Conservation (phyloP, 2,113 vertebrate species). For the Anolis carolinensis region DNA sequence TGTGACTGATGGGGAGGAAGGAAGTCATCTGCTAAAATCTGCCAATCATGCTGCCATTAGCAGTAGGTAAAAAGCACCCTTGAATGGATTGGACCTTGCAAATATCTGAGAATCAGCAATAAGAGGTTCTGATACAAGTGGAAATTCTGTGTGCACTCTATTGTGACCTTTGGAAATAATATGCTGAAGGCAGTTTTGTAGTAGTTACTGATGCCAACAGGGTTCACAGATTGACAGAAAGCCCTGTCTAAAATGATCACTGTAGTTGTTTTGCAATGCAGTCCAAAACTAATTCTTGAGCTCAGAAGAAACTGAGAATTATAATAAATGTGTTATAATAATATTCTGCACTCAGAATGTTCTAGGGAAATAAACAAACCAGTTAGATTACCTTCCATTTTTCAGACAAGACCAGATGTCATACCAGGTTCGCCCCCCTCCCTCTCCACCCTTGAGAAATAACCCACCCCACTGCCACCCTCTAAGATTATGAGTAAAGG, state of each 20-base stretch:
- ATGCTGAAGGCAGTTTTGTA: neutral
- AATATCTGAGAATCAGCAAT: neutral
- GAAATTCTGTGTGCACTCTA: neutral
- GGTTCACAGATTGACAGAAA: neutral
- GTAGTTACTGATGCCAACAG: neutral
- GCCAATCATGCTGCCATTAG: neutral
- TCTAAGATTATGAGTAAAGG: neutral
- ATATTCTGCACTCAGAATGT: neutral
- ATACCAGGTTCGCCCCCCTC: neutral
- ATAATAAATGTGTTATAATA: neutral
- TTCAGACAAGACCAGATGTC: neutral
- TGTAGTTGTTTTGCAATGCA: neutral
- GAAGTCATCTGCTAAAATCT: neutral
- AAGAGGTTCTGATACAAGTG: neutral
- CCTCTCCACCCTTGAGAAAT: neutral
- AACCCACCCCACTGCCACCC: neutral
- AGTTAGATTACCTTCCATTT: neutral
- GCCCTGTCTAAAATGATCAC: neutral
- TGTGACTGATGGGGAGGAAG: neutral
- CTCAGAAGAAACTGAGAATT: neutral
- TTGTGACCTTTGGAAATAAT: neutral
- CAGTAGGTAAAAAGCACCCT: neutral
- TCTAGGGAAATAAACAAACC: neutral
- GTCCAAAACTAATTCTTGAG: neutral
- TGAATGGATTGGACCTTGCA: neutral